Evolutionary conservation across 2,113 vertebrate genomes (phyloP).

Genomic region (Hypomesus transpacificus): DNA sequence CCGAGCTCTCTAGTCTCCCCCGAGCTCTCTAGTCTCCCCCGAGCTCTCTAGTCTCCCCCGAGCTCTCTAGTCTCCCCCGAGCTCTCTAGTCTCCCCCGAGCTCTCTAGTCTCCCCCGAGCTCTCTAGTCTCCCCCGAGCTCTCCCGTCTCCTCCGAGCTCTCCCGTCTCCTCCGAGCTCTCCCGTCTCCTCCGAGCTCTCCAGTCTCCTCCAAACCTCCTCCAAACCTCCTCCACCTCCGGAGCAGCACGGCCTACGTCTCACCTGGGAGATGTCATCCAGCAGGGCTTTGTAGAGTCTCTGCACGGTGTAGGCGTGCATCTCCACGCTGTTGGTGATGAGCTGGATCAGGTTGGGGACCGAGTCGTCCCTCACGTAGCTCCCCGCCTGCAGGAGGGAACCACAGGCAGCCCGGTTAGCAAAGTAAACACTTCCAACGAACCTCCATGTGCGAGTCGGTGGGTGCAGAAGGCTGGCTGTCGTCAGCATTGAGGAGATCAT

Average conservation of each 20-base stretch:
- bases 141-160: too few species aligned
- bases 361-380: conserved; percentile 98
- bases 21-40: too few species aligned
- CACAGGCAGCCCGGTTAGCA: neutral
- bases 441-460: neutral
- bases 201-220: neutral
- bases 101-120: too few species aligned
- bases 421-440: neutral
- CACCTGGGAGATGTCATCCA: conserved; percentile 98
- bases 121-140: too few species aligned
- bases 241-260: conserved; percentile 4
- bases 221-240: neutral
- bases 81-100: too few species aligned
- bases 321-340: conserved; percentile 98
- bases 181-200: too few species aligned
- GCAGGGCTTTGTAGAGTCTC: conserved; percentile 96
- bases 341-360: conserved; percentile 97
- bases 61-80: too few species aligned
- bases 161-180: too few species aligned
- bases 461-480: neutral
- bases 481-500: conserved; percentile 15
- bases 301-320: conserved; percentile 99
- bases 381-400: conserved; percentile 79
- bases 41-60: too few species aligned
- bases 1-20: too few species aligned